phyloP scores from a whole-genome alignment of 2,888 invertebrate species.

The Thecophora atra region DNA sequence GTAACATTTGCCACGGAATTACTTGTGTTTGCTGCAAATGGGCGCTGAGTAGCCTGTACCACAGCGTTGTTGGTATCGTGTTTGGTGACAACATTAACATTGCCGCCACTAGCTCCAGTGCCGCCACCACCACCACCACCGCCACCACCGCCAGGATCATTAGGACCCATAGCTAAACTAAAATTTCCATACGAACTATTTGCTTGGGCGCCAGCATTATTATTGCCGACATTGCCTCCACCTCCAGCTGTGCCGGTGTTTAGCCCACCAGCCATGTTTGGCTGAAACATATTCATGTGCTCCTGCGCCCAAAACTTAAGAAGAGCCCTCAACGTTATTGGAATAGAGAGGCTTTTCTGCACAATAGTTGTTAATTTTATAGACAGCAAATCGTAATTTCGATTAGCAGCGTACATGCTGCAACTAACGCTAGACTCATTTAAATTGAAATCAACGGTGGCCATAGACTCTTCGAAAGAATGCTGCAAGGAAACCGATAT shows the following conservation, averaged over 20 bases:
- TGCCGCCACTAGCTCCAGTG: constrained; percentile 43
- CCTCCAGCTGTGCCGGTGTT: constrained; percentile 33
- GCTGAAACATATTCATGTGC: constrained; percentile 68
- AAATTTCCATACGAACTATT: constrained; percentile 67
- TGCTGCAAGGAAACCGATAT: constrained; percentile 92
- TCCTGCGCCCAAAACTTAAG: constrained; percentile 88
- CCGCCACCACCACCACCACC: constrained; percentile 41
- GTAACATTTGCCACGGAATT: constrained; percentile 32
- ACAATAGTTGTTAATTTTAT: constrained; percentile 73
- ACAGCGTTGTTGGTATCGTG: constrained; percentile 46
- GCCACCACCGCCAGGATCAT: constrained; percentile 75
- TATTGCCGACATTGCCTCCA: constrained; percentile 22
- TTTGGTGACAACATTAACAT: constrained; percentile 48
- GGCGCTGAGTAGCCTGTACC: constrained; percentile 31
- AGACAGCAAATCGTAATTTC: constrained; percentile 65
- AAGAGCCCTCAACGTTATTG: constrained; percentile 86
- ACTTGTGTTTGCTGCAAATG: constrained; percentile 34
- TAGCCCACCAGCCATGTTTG: constrained; percentile 46
- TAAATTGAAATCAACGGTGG: constrained; percentile 89
- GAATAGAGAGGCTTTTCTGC: constrained; percentile 91
- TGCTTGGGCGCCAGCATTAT: constrained; percentile 27
- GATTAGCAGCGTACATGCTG: constrained; percentile 74
- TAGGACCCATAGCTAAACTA: constrained; percentile 62
- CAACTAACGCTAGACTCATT: constrained; percentile 83
- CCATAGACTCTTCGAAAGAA: constrained; percentile 91